These are phyloP conservation scores for Monochamus saltuarius DNA, from an alignment of 1,140 invertebrate species.

Conservation along the genomic window DNA sequence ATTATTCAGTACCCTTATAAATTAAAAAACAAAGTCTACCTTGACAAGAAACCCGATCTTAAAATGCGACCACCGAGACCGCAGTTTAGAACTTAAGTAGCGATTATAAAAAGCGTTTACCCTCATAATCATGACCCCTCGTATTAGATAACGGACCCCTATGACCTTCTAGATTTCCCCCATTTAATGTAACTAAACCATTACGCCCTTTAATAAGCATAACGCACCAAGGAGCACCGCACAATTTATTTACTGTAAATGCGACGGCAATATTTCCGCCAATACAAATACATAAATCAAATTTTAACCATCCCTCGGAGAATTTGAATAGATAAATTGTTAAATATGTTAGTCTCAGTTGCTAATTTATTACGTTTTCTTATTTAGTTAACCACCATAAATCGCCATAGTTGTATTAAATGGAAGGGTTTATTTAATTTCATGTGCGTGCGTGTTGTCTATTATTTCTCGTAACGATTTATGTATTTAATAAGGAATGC, in stretches of 20 bases:
- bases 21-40: background rate
- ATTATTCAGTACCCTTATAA: too few relatives aligned
- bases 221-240: slow-evolving; percentile 14
- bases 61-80: background rate
- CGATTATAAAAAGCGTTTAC: slow-evolving; percentile 9
- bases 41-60: slow-evolving; percentile 1
- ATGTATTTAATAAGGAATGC: slow-evolving; percentile 1
- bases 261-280: slow-evolving; percentile 15
- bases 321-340: slow-evolving; percentile 30
- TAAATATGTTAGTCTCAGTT: slow-evolving; percentile 22
- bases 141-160: slow-evolving; percentile 21
- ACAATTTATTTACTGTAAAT: slow-evolving; percentile 16
- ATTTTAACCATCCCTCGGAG: slow-evolving; percentile 26
- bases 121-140: slow-evolving; percentile 18
- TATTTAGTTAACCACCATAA: slow-evolving; percentile 32
- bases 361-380: slow-evolving; percentile 25
- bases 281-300: slow-evolving; percentile 36
- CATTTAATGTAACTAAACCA: slow-evolving; percentile 21
- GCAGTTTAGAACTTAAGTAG: slow-evolving; percentile 11
- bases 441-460: slow-evolving; percentile 22
- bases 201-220: slow-evolving; percentile 30
- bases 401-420: slow-evolving; percentile 10
- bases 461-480: slow-evolving; percentile 1
- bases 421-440: slow-evolving; percentile 15
- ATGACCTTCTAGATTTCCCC: slow-evolving; percentile 27